Evolutionary conservation across 2,888 invertebrate species (phyloP).

Genomic region (Cephus pygmeus): DNA sequence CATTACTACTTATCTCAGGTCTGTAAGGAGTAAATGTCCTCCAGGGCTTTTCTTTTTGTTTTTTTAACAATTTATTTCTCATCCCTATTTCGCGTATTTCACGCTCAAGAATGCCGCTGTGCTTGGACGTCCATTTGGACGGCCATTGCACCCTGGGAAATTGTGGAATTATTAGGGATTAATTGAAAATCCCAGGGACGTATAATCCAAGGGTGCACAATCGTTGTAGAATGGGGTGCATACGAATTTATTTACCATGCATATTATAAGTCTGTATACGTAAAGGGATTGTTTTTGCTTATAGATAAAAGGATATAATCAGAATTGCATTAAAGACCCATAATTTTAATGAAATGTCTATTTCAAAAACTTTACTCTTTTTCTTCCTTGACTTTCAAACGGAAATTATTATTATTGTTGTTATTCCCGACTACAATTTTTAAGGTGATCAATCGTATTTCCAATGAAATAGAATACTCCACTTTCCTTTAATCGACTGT

Average conservation of each 20-base stretch:
- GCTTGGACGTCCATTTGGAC: background rate
- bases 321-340: background rate
- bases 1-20: background rate
- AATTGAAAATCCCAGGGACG: background rate
- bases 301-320: background rate
- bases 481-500: too few species aligned
- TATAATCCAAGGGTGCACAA: background rate
- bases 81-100: background rate
- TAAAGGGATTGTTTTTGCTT: background rate
- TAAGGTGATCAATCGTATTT: too few species aligned
- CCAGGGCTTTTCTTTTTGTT: background rate
- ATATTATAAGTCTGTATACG: background rate
- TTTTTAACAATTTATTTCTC: background rate
- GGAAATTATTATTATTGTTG: too few species aligned
- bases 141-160: background rate
- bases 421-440: too few species aligned
- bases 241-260: background rate
- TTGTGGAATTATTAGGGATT: background rate
- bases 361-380: background rate
- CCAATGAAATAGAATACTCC: too few species aligned
- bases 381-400: background rate
- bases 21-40: background rate
- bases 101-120: background rate
- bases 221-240: background rate
- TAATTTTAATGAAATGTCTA: background rate